A percentile compares a stretch with the other conserved stretches of the same genome.
phyloP scores from a whole-genome alignment of 1,140 invertebrate genomes.

The Leptinotarsa undecemlineata region DNA sequence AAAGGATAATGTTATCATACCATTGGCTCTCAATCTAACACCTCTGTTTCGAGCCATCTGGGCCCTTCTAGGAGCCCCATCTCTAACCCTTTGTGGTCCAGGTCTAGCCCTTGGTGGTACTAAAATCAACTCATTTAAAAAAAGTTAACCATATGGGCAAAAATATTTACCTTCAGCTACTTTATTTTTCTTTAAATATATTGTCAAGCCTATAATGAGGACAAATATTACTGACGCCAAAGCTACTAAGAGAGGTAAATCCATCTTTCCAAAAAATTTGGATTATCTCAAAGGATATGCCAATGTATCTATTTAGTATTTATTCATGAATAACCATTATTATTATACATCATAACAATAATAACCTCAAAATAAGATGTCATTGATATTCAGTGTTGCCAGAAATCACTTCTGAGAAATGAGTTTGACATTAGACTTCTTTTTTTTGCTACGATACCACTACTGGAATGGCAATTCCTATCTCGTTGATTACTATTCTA shows the following conservation, averaged over 20 bases:
- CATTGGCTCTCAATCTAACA: constrained; percentile 63
- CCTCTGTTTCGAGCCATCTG: constrained; percentile 66
- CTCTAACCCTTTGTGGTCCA: constrained; percentile 48
- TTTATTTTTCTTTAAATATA: constrained; percentile 50
- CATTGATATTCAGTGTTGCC: too few species aligned
- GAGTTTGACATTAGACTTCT: too few species aligned
- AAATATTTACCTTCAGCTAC: constrained; percentile 45
- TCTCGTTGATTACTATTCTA: too few species aligned
- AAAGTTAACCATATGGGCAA: constrained; percentile 17
- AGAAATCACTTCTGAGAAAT: too few species aligned
- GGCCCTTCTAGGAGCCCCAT: constrained; percentile 62
- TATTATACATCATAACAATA: constrained; percentile 1
- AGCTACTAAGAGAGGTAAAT: constrained; percentile 56
- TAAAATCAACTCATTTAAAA: constrained; percentile 6
- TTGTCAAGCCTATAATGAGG: constrained; percentile 56
- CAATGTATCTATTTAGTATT: too few species aligned
- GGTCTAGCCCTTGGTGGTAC: constrained; percentile 34
- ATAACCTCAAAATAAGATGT: too few species aligned
- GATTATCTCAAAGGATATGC: too few species aligned
- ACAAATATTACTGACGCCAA: constrained; percentile 56
- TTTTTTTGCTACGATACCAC: too few species aligned
- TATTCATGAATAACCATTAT: constrained; percentile 6
- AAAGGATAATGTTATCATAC: constrained; percentile 44
- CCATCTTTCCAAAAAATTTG: constrained; percentile 11
- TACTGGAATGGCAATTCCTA: too few species aligned